These are phyloP conservation scores for Eretmocerus hayati DNA, from an alignment of 2,888 invertebrate species.

Conservation along the genomic window DNA sequence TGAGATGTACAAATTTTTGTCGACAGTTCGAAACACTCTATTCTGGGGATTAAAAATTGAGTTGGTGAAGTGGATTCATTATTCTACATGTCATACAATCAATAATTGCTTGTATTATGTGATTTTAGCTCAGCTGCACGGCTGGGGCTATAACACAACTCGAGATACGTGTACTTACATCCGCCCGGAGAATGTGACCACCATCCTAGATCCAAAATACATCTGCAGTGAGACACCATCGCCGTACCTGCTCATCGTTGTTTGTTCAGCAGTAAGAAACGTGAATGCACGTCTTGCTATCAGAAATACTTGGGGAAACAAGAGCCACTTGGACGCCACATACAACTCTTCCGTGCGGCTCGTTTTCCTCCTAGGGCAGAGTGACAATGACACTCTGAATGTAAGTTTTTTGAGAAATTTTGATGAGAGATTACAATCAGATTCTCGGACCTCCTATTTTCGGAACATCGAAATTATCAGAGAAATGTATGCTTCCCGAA, in stretches of 20 bases:
- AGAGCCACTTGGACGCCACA: constrained; percentile 44
- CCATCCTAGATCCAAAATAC: constrained; percentile 56
- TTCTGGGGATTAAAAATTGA: too few relatives aligned
- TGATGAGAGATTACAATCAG: too few relatives aligned
- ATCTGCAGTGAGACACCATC: constrained; percentile 49
- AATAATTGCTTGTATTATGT: too few relatives aligned
- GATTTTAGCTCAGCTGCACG: constrained; percentile 48
- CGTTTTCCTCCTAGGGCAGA: constrained; percentile 57
- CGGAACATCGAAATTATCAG: too few relatives aligned
- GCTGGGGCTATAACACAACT: constrained; percentile 70
- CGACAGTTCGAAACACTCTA: too few relatives aligned
- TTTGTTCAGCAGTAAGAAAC: constrained; percentile 67
- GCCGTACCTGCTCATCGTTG: constrained; percentile 64
- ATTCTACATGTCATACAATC: too few relatives aligned
- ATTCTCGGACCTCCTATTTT: too few relatives aligned
- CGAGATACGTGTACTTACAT: constrained; percentile 67
- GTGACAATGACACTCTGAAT: constrained; percentile 53
- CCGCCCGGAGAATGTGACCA: constrained; percentile 61
- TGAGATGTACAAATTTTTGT: too few relatives aligned
- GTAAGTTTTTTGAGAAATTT: constrained; percentile 38
- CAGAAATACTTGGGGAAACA: constrained; percentile 65
- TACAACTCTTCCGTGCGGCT: constrained; percentile 45
- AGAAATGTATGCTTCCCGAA: too few relatives aligned
- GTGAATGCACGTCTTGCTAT: constrained; percentile 61
- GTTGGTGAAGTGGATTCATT: too few relatives aligned